phyloP scores from a whole-genome alignment of 2,888 invertebrate genomes.

The Apodemia hepburni region DNA sequence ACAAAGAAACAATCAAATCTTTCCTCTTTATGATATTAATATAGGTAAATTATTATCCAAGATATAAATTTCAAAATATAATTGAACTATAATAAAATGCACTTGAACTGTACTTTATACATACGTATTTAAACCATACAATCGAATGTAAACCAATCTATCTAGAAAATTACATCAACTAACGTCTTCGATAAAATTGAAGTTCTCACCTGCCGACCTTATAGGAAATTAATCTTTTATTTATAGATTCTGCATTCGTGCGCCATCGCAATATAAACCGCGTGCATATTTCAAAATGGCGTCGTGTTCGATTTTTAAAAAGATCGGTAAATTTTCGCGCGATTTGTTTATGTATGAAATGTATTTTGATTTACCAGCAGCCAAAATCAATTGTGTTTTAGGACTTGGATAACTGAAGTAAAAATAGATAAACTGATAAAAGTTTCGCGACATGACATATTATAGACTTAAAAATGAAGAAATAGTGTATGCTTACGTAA shows the following conservation, averaged over 20 bases:
- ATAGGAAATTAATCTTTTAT: conserved; percentile 72
- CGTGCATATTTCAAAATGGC: conserved; percentile 63
- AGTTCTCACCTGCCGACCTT: conserved; percentile 51
- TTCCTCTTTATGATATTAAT: too few species aligned
- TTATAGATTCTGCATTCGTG: conserved; percentile 60
- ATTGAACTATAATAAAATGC: too few species aligned
- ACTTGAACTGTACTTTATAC: too few species aligned
- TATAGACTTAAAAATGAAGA: background rate
- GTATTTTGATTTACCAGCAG: conserved; percentile 1
- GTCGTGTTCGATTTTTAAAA: conserved; percentile 53
- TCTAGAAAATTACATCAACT: conserved; percentile 32
- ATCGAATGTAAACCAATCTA: conserved; percentile 31
- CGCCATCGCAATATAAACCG: conserved; percentile 52
- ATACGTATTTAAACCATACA: background rate
- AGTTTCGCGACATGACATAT: conserved; percentile 4
- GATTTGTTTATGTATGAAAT: conserved; percentile 26
- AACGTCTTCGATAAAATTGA: conserved; percentile 41
- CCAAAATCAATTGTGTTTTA: background rate
- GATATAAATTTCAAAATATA: too few species aligned
- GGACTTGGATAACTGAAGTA: background rate
- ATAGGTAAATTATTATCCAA: too few species aligned
- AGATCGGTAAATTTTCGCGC: conserved; percentile 30
- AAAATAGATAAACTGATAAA: background rate
- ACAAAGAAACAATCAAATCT: too few species aligned
- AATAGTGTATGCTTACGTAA: background rate